Percentiles rank a stretch among this genome's conserved stretches.
Conservation (phyloP, 1,140 invertebrate genomes). For the Tetramorium alpestre region DNA sequence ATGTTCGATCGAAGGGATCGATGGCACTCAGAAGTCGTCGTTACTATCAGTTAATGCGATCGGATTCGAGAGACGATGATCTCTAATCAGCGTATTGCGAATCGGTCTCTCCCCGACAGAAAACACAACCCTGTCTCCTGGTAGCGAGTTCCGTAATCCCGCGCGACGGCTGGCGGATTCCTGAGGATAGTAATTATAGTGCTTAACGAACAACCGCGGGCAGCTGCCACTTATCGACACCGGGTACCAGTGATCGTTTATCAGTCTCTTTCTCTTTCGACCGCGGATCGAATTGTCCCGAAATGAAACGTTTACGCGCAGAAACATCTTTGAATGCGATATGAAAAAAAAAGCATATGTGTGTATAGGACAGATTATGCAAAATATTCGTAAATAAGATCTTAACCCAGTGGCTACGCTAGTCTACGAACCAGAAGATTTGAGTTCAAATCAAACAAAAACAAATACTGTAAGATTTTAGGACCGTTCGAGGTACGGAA, state of each 20-base stretch:
- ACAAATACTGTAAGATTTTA: too few relatives aligned
- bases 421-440: too few relatives aligned
- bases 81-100: constrained; percentile 42
- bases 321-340: not conserved
- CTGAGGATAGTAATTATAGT: constrained; percentile 36
- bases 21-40: constrained; percentile 45
- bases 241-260: constrained; percentile 39
- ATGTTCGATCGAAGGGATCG: constrained; percentile 27
- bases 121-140: constrained; percentile 37
- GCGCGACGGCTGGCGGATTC: constrained; percentile 12
- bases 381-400: not conserved
- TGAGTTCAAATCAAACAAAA: too few relatives aligned
- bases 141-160: constrained; percentile 28
- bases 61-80: constrained; percentile 53
- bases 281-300: constrained; percentile 1
- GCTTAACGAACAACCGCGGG: constrained; percentile 29
- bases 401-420: too few relatives aligned
- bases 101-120: not conserved
- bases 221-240: constrained; percentile 41
- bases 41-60: constrained; percentile 54
- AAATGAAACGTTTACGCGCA: not conserved
- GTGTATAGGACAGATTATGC: not conserved
- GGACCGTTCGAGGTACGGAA: too few relatives aligned
- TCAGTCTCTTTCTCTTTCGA: constrained; percentile 22
- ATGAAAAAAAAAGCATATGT: not conserved